Conservation (phyloP, 2,888 invertebrate species). For the Calameuta filiformis region DNA sequence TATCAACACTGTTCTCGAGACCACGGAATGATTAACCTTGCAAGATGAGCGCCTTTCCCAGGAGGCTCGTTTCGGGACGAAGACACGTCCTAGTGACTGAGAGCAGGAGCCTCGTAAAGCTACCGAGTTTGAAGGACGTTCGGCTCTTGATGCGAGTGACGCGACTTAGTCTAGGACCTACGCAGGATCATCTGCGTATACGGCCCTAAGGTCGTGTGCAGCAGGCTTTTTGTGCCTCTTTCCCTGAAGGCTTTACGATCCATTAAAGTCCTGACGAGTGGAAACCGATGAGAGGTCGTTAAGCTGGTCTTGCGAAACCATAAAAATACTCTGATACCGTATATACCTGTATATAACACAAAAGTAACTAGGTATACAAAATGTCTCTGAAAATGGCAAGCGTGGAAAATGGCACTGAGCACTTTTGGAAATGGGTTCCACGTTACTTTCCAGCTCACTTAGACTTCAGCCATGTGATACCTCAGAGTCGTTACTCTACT, state of each 20-base stretch:
- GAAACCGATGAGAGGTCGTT: slow-evolving; percentile 35
- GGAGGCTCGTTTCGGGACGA: background rate
- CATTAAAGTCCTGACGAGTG: slow-evolving; percentile 30
- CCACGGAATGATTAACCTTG: background rate
- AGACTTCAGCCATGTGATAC: background rate
- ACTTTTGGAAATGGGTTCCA: background rate
- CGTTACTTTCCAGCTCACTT: background rate
- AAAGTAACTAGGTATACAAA: background rate
- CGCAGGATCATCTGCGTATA: background rate
- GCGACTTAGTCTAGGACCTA: background rate
- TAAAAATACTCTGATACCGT: background rate
- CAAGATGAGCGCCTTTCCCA: background rate
- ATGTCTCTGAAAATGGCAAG: background rate
- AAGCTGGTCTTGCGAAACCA: slow-evolving; percentile 19
- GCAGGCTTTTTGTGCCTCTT: background rate
- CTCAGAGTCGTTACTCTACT: background rate
- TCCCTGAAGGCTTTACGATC: slow-evolving; percentile 18
- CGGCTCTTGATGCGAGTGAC: background rate
- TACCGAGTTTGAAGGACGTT: background rate
- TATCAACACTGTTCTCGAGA: background rate
- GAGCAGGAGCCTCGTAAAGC: background rate
- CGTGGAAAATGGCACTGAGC: background rate
- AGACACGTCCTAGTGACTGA: background rate
- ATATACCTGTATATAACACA: no score
- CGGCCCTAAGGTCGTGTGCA: background rate